Evolutionary conservation across 2,113 vertebrate genomes (phyloP).

Genomic region (Syngnathus scovelli): DNA sequence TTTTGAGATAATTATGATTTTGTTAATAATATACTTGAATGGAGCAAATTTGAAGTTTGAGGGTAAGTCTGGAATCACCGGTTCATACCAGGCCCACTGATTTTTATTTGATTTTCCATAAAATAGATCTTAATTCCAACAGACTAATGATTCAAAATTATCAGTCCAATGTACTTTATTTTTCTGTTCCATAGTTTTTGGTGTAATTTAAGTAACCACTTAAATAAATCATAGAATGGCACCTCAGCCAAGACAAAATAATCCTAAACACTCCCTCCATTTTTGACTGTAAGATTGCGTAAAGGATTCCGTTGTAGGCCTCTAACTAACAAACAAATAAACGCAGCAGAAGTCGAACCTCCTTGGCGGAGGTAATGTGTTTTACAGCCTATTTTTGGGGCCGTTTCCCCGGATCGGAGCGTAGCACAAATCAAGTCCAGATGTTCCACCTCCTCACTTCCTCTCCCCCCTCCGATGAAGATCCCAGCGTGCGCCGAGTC

Average conservation of each 20-base stretch:
- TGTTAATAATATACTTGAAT: too few relatives aligned
- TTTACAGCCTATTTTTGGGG: slow-evolving; percentile 38
- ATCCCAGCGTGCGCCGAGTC: slow-evolving; percentile 39
- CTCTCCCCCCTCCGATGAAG: slow-evolving; percentile 16
- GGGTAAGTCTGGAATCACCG: too few relatives aligned
- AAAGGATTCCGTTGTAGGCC: background rate
- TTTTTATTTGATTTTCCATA: too few relatives aligned
- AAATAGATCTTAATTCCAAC: too few relatives aligned
- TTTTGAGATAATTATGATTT: too few relatives aligned
- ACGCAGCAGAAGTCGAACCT: background rate
- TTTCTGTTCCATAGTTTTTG: background rate
- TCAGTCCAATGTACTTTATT: too few relatives aligned
- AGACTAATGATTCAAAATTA: too few relatives aligned
- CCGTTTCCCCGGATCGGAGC: slow-evolving; percentile 26
- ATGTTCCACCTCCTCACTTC: slow-evolving; percentile 60
- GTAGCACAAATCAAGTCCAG: slow-evolving; percentile 69
- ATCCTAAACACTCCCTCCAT: background rate
- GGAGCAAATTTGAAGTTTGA: background rate
- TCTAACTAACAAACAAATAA: background rate
- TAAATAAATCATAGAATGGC: background rate
- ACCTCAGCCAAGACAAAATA: too few relatives aligned
- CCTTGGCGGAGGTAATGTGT: slow-evolving; percentile 19
- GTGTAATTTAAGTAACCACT: background rate
- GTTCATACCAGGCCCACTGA: too few relatives aligned
- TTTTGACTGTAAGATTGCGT: background rate